phyloP scores from a whole-genome alignment of 2,797 vertebrate genomes.

The Morelia viridis region DNA sequence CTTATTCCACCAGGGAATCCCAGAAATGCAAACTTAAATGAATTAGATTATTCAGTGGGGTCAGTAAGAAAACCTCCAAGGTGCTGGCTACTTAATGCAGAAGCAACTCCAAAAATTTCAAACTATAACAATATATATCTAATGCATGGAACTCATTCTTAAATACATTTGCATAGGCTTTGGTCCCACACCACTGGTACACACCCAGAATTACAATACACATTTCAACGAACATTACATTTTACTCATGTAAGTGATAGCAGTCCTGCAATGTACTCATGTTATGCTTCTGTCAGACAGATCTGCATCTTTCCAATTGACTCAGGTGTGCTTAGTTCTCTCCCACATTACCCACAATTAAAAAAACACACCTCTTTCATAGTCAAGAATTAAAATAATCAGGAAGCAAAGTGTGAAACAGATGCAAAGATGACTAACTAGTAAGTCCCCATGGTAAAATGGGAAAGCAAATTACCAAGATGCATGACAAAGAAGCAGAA shows the following conservation, averaged over 20 bases:
- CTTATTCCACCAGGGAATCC: not conserved
- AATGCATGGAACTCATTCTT: not conserved
- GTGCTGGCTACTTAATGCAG: conserved; percentile 1
- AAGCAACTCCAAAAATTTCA: conserved; percentile 4
- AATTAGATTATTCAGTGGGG: not conserved
- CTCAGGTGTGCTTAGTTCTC: not conserved
- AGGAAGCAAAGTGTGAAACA: not conserved
- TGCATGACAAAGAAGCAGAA: not conserved
- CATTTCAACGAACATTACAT: not conserved
- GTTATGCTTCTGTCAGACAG: not conserved
- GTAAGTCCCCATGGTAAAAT: not conserved
- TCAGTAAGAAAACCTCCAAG: not conserved
- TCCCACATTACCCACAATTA: not conserved
- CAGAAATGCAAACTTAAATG: not conserved
- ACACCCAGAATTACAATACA: not conserved
- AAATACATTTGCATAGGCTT: not conserved
- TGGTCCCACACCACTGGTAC: not conserved
- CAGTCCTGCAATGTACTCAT: not conserved
- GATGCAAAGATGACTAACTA: not conserved
- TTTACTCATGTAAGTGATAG: not conserved
- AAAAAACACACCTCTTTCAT: not conserved
- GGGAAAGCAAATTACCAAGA: not conserved
- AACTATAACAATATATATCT: not conserved
- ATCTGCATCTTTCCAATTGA: not conserved
- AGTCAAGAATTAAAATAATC: not conserved